Percentiles rank a stretch among this genome's conserved stretches.
Conservation (phyloP, 2,113 vertebrate genomes). For the Dendrocopos noguchii region DNA sequence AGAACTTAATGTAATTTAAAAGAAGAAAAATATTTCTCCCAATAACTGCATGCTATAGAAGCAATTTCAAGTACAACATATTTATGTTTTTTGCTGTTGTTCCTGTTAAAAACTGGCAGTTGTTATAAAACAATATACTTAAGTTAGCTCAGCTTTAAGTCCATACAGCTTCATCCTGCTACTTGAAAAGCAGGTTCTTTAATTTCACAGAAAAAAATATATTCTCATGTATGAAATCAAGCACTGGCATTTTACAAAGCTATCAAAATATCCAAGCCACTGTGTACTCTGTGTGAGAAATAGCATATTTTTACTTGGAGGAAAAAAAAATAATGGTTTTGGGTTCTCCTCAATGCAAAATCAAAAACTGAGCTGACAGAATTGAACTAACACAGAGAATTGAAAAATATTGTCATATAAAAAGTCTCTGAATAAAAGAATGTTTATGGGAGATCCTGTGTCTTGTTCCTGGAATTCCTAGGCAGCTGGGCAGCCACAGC, state of each 20-base stretch:
- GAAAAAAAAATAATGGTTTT: neutral
- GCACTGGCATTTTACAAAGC: neutral
- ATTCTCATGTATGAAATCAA: neutral
- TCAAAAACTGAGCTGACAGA: neutral
- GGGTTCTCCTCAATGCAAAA: neutral
- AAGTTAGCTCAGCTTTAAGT: neutral
- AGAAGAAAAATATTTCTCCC: neutral
- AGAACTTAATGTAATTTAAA: neutral
- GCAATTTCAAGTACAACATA: neutral
- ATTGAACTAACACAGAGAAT: neutral
- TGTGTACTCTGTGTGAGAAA: neutral
- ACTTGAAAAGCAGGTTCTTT: neutral
- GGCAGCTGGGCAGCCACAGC: neutral
- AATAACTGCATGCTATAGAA: neutral
- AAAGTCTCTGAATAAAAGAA: neutral
- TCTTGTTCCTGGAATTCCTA: neutral
- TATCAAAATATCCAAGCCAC: neutral
- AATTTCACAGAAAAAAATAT: neutral
- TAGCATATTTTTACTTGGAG: neutral
- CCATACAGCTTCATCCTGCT: neutral
- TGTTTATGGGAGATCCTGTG: neutral
- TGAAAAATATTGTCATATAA: neutral
- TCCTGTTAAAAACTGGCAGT: neutral
- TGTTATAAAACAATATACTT: neutral
- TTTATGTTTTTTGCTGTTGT: neutral